Percentiles rank a stretch among this genome's conserved stretches.
These are phyloP conservation scores for Empis livida DNA, from an alignment of 2,888 invertebrate species.

Conservation along the genomic window DNA sequence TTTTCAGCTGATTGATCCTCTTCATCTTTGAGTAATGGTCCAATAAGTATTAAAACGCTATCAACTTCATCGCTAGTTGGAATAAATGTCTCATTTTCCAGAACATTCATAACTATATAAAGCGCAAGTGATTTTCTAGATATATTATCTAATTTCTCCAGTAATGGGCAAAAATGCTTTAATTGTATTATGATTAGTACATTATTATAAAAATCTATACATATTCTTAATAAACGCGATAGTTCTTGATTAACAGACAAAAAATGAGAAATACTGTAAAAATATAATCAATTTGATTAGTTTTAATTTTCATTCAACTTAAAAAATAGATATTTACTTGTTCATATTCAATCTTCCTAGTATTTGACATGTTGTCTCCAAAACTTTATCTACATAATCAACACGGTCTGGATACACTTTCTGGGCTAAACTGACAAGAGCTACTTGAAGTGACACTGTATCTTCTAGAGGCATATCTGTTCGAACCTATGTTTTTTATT, in stretches of 20 bases:
- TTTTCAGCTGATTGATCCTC: constrained; percentile 53
- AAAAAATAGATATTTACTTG: constrained; percentile 43
- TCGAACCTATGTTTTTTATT: constrained; percentile 74
- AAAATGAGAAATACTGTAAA: constrained; percentile 29
- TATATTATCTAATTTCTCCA: constrained; percentile 77
- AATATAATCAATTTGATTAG: background rate
- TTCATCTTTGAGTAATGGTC: constrained; percentile 77
- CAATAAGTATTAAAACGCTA: constrained; percentile 62
- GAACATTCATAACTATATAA: constrained; percentile 76
- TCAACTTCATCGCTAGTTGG: constrained; percentile 83
- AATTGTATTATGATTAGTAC: constrained; percentile 75
- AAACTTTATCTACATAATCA: constrained; percentile 89
- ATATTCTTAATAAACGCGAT: constrained; percentile 83
- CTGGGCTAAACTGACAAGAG: constrained; percentile 85
- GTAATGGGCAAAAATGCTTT: constrained; percentile 73
- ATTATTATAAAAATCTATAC: constrained; percentile 89
- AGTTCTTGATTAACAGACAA: constrained; percentile 80
- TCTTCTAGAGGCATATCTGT: constrained; percentile 94
- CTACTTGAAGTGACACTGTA: constrained; percentile 88
- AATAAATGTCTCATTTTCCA: constrained; percentile 80
- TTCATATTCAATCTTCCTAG: constrained; percentile 78
- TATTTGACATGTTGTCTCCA: constrained; percentile 80
- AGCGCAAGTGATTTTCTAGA: constrained; percentile 76
- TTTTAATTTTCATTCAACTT: background rate
- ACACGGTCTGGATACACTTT: constrained; percentile 92